Evolutionary conservation across 2,113 vertebrate species (phyloP).

Genomic region (Chionodraco myersi): DNA sequence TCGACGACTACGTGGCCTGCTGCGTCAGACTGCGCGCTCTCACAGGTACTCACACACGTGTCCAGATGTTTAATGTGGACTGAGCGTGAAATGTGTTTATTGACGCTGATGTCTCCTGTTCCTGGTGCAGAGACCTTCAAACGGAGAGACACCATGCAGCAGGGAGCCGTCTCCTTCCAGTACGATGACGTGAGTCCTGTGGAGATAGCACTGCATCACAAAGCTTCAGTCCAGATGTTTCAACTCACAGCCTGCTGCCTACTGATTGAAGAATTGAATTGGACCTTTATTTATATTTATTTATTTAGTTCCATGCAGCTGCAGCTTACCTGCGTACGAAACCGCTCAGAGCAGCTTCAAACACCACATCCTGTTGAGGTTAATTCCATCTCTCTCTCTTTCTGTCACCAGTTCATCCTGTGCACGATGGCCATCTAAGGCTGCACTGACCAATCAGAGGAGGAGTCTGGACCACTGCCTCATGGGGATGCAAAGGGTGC

Average conservation of each 20-base stretch:
- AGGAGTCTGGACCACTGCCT: conserved; percentile 17
- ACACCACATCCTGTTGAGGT: too few species aligned
- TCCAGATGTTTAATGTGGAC: neutral
- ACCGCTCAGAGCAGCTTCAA: neutral
- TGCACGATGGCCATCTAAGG: conserved; percentile 86
- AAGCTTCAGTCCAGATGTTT: too few species aligned
- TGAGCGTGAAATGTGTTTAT: neutral
- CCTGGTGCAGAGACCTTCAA: conserved; percentile 86
- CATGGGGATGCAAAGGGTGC: conserved; percentile 40
- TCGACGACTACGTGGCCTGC: conserved; percentile 95
- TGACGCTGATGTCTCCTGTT: conserved; percentile 19
- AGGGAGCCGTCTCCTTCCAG: conserved; percentile 88
- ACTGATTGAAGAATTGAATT: too few species aligned
- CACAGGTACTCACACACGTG: conserved; percentile 82
- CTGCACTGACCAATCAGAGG: conserved; percentile 2
- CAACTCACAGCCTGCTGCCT: too few species aligned
- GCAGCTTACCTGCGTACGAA: too few species aligned
- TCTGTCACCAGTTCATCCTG: conserved; percentile 85
- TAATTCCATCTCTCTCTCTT: neutral
- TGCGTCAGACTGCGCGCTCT: conserved; percentile 89
- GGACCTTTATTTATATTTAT: too few species aligned
- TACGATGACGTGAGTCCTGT: conserved; percentile 90
- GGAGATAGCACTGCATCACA: too few species aligned
- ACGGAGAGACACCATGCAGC: conserved; percentile 88
- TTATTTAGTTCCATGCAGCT: too few species aligned